A percentile compares a stretch with the other conserved stretches of the same genome.
Conservation (phyloP, 2,797 vertebrate species). For the Synaphobranchus kaupii region DNA sequence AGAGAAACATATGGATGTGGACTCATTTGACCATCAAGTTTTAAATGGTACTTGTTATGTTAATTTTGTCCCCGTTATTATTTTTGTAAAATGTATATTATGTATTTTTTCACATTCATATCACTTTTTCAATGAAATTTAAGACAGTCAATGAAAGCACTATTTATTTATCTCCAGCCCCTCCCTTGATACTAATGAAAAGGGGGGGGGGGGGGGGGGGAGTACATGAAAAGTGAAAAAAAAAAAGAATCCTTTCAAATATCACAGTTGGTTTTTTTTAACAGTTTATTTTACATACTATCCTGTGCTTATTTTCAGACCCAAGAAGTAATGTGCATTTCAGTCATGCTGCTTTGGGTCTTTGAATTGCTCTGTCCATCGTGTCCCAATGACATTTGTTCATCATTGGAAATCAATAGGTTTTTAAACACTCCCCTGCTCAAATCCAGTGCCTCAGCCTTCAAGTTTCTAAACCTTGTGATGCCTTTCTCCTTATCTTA, state of each 20-base stretch:
- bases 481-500: neutral
- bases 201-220: too few relatives aligned
- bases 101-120: too few relatives aligned
- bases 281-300: neutral
- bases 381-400: neutral
- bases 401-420: slow-evolving; percentile 9
- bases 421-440: neutral
- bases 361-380: neutral
- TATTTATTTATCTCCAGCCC: too few relatives aligned
- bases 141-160: too few relatives aligned
- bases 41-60: too few relatives aligned
- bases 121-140: too few relatives aligned
- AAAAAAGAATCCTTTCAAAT: neutral
- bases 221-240: too few relatives aligned
- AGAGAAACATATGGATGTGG: too few relatives aligned
- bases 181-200: too few relatives aligned
- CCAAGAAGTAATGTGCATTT: neutral
- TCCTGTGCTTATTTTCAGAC: neutral
- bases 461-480: neutral
- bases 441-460: neutral
- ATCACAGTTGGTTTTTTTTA: neutral
- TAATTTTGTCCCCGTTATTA: too few relatives aligned
- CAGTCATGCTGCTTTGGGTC: neutral
- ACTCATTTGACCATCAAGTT: too few relatives aligned
- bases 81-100: too few relatives aligned